phyloP scores from a whole-genome alignment of 2,797 vertebrate species.

The Cheirogaleus major region DNA sequence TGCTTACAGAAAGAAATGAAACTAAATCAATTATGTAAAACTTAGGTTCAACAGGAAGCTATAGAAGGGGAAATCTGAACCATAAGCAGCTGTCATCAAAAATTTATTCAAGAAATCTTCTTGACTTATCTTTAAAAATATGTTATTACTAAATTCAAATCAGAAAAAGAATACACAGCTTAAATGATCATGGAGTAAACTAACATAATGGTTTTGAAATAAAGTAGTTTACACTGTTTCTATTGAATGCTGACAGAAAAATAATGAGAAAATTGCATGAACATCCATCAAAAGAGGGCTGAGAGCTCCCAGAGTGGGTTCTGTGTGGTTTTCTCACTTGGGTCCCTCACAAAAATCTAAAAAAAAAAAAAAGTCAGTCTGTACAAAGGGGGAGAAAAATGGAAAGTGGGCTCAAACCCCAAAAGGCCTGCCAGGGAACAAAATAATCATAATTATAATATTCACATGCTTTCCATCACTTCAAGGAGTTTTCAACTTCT shows the following conservation, averaged over 20 bases:
- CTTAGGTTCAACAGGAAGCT: background rate
- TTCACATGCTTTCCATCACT: accelerated
- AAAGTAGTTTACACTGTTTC: background rate
- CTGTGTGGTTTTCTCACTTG: background rate
- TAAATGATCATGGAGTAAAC: background rate
- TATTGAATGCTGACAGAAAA: background rate
- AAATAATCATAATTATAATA: accelerated
- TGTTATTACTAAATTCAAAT: background rate
- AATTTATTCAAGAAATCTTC: background rate
- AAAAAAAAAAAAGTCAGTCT: accelerated
- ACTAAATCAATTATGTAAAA: background rate
- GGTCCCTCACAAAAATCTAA: background rate
- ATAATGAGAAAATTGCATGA: background rate
- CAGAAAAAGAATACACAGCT: background rate
- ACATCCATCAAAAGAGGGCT: background rate
- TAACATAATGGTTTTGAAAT: background rate
- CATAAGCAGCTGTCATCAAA: accelerated
- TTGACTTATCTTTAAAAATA: background rate
- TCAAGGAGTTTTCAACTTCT: background rate
- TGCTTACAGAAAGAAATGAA: background rate
- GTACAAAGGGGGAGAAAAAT: background rate
- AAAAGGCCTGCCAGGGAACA: background rate
- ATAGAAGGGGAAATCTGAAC: accelerated
- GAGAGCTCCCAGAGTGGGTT: accelerated
- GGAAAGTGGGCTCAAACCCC: background rate